Conservation (phyloP, 2,888 invertebrate genomes). For the Strigamia crassipes region DNA sequence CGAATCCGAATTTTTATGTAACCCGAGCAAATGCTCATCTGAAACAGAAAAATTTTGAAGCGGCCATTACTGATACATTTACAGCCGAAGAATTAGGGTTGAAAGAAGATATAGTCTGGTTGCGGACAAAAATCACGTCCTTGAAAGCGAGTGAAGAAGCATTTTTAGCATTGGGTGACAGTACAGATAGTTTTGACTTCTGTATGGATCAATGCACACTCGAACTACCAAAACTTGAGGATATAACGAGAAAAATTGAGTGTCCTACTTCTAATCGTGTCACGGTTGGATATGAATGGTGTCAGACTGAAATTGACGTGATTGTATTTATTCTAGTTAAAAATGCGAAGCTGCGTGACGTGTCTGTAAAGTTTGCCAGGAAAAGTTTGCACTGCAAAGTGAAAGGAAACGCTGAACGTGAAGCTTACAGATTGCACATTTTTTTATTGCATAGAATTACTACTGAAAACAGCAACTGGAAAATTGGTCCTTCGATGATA, state of each 20-base stretch:
- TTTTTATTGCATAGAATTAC: not conserved
- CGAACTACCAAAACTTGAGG: not conserved
- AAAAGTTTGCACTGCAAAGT: not conserved
- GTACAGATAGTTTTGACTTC: not conserved
- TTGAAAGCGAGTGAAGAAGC: not conserved
- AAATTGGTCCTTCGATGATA: not conserved
- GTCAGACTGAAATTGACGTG: not conserved
- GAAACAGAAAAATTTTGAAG: not conserved
- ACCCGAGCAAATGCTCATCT: not conserved
- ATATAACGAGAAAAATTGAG: too few relatives aligned
- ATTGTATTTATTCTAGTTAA: slow-evolving; percentile 3
- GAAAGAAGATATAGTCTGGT: too few relatives aligned
- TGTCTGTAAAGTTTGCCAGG: not conserved
- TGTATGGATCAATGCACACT: not conserved
- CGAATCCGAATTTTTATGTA: not conserved
- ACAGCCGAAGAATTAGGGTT: too few relatives aligned
- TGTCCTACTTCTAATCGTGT: not conserved
- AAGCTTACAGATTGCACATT: not conserved
- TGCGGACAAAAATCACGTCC: not conserved
- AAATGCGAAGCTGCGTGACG: not conserved
- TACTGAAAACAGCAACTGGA: not conserved
- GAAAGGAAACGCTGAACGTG: not conserved
- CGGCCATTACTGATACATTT: not conserved
- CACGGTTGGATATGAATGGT: not conserved
- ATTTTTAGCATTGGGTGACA: not conserved